Evolutionary conservation across 2,113 vertebrate species (phyloP).

Genomic region (Podilymbus podiceps): DNA sequence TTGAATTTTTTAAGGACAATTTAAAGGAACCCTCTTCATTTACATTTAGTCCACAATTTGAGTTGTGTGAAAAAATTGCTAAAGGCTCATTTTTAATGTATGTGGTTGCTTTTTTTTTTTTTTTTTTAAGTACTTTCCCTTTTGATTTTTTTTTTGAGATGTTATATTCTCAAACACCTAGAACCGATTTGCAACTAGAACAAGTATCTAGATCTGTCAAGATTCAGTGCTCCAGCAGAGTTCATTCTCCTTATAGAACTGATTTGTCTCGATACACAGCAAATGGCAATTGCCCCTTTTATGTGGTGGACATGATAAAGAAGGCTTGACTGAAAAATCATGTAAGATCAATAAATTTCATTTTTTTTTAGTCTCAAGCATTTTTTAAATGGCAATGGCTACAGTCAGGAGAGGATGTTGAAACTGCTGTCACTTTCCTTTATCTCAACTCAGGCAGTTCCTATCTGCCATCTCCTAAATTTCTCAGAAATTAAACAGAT

Average conservation of each 20-base stretch:
- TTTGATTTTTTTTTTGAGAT: neutral
- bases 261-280: fast-evolving
- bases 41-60: neutral
- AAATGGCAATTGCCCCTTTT: neutral
- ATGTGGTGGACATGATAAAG: neutral
- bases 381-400: neutral
- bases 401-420: neutral
- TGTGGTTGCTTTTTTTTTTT: no score
- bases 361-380: neutral
- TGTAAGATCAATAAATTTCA: neutral
- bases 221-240: neutral
- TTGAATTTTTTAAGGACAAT: neutral
- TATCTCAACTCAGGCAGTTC: neutral
- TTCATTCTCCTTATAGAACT: neutral
- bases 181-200: constrained; percentile 49
- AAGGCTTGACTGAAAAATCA: neutral
- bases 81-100: neutral
- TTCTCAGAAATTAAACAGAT: neutral
- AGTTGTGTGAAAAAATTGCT: neutral
- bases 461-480: neutral
- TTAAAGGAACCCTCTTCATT: neutral
- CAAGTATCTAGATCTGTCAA: neutral
- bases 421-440: neutral
- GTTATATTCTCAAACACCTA: constrained; percentile 19
- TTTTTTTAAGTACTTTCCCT: neutral